Evolutionary conservation across 2,797 vertebrate genomes (phyloP), one percentile per base, ranked within the genome.

Genomic region (Carcharodon carcharias): DNA sequence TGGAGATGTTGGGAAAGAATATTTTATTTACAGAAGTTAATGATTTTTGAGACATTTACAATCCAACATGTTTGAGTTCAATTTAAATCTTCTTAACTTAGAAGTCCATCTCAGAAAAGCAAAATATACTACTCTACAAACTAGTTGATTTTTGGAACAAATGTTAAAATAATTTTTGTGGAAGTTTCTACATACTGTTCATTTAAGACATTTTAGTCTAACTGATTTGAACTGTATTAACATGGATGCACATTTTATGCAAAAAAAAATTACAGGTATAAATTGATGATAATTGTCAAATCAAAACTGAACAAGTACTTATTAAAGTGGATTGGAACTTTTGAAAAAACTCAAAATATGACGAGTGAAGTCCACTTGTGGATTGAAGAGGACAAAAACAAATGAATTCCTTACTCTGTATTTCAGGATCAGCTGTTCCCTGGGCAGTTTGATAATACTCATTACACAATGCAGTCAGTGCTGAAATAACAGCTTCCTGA

Each of bases 381-480:
- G 1, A n/a, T 95, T 95, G 73, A 96, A 96, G 6, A 88, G 54
- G 94, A 18, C 26, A 45, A 96, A 94, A 80, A 23, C 35, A n/a
- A 45, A 56, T 96, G 85, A 97, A 96, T 97, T 96, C 97, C 97
- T 97, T 97, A 99, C 99, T 98, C 97, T 98, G 99, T 50, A 97
- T 97, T 61, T 97, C 96, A 63, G 97, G 96, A 96, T 98, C 97
- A 0, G 97, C 98, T 96, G 97, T 97, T 96, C 98, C 98, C 0
- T 97, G 96, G 56, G 97, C 97, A 2, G 73, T 96, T 97, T 97
- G 96, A 97, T 99, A 99, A 97, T 98, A 99, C 96, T 98, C 98
- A 89, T 97, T 97, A 97, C 99, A 99, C 96, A 99, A 97, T 0
- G 98, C 98, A 0, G 98, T 97, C 96, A 99, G 97, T 0, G 99